Percentiles rank a stretch among this genome's conserved stretches.
Conservation (phyloP, 2,888 invertebrate species). For the Pherbina coryleti region DNA sequence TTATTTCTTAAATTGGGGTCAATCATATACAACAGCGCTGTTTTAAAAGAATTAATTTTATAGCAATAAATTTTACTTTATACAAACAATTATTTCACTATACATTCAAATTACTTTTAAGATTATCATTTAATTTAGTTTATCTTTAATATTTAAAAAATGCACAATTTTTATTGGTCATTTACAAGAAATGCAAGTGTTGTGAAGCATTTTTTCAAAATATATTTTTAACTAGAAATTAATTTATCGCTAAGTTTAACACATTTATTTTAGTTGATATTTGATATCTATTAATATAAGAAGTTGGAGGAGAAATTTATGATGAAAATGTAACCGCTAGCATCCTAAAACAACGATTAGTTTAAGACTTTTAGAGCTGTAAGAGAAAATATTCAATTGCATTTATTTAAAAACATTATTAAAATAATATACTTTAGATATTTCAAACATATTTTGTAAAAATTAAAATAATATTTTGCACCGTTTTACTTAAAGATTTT, state of each 20-base stretch:
- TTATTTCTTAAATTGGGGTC: no score
- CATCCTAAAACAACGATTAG: constrained; percentile 22
- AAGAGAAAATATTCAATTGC: not conserved
- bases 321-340: not conserved
- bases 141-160: no score
- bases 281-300: not conserved
- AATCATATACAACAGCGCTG: no score
- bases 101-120: no score
- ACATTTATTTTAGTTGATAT: not conserved
- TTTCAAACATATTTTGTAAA: not conserved
- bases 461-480: not conserved
- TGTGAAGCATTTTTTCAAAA: constrained; percentile 19
- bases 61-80: no score
- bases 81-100: no score
- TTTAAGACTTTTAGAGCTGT: not conserved
- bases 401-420: not conserved
- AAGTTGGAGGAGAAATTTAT: not conserved
- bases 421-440: not conserved
- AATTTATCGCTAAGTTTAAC: not conserved
- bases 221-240: not conserved
- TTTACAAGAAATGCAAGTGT: not conserved
- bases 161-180: no score
- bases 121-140: no score
- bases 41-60: no score
- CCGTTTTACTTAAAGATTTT: no score